Percentiles rank a stretch among this genome's conserved stretches.
Evolutionary conservation across 2,888 invertebrate genomes (phyloP).

Genomic region (Thymelicus lineola): DNA sequence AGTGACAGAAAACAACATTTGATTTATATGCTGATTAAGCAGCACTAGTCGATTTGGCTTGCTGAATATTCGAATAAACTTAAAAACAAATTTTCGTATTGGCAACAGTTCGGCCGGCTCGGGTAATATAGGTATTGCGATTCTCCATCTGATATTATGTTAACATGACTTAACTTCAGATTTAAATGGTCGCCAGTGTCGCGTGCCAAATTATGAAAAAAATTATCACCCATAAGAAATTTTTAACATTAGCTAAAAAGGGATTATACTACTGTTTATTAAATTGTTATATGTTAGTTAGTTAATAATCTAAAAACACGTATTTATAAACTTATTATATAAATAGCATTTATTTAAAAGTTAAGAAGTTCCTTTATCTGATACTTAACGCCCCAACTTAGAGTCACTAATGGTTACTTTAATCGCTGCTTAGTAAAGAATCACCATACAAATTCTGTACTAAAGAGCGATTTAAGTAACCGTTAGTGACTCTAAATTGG

Average conservation of each 20-base stretch:
- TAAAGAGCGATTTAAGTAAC: too few species aligned
- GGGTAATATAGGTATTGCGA: conserved; percentile 6
- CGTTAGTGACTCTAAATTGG: too few species aligned
- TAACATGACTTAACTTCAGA: conserved; percentile 23
- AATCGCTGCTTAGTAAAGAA: too few species aligned
- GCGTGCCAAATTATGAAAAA: conserved; percentile 6
- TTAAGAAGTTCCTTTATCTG: too few species aligned
- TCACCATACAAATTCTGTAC: too few species aligned
- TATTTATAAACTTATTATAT: too few species aligned
- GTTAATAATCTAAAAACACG: too few species aligned
- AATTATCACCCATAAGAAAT: background rate
- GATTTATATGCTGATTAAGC: conserved; percentile 21
- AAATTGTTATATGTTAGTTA: too few species aligned
- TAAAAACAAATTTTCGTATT: conserved; percentile 34
- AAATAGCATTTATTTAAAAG: too few species aligned
- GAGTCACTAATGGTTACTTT: too few species aligned
- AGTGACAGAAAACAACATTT: background rate
- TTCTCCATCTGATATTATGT: conserved; percentile 17
- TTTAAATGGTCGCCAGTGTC: conserved; percentile 6
- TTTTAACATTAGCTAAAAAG: background rate
- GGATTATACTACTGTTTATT: background rate
- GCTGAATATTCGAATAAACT: conserved; percentile 24
- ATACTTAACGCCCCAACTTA: too few species aligned
- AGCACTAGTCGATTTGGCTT: conserved; percentile 21
- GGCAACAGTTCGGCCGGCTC: conserved; percentile 20